Conservation (phyloP, 2,888 invertebrate species). For the Cheiracanthium punctorium region DNA sequence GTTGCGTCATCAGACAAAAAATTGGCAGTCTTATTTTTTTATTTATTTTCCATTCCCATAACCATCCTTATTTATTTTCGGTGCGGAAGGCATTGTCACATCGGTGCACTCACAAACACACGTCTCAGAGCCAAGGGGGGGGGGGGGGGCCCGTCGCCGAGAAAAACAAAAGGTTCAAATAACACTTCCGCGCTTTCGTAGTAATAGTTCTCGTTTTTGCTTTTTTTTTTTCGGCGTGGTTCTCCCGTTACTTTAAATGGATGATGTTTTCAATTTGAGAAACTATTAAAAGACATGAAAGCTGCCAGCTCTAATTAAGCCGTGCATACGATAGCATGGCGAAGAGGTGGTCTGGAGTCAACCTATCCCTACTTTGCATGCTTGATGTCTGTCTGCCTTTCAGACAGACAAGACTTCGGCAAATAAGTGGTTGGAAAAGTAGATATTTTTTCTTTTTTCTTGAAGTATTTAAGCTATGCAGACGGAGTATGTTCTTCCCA, state of each 20-base stretch:
- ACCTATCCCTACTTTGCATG: too few relatives aligned
- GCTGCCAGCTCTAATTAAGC: not conserved
- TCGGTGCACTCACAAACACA: not conserved
- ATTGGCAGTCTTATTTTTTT: conserved; percentile 9
- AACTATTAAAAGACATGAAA: conserved; percentile 17
- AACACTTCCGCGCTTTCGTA: conserved; percentile 50
- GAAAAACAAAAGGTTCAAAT: conserved; percentile 56
- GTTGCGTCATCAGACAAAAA: conserved; percentile 39
- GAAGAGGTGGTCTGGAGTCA: too few relatives aligned
- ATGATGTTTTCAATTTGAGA: not conserved
- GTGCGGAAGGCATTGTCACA: conserved; percentile 33
- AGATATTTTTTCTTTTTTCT: too few relatives aligned
- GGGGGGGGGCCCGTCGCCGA: too few relatives aligned
- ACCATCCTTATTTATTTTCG: too few relatives aligned
- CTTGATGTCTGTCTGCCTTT: too few relatives aligned
- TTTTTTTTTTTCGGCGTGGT: too few relatives aligned
- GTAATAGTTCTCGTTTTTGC: conserved; percentile 12
- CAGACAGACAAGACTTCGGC: too few relatives aligned
- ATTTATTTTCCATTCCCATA: not conserved
- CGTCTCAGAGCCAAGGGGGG: conserved; percentile 36
- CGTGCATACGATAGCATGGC: not conserved
- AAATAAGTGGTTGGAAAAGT: too few relatives aligned
- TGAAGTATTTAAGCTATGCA: too few relatives aligned
- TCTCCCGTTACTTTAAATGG: not conserved
- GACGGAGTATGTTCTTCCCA: too few relatives aligned